Evolutionary conservation across 2,888 invertebrate species (phyloP), one percentile per base, ranked within the genome.

Genomic region (Drosophila macrospina): DNA sequence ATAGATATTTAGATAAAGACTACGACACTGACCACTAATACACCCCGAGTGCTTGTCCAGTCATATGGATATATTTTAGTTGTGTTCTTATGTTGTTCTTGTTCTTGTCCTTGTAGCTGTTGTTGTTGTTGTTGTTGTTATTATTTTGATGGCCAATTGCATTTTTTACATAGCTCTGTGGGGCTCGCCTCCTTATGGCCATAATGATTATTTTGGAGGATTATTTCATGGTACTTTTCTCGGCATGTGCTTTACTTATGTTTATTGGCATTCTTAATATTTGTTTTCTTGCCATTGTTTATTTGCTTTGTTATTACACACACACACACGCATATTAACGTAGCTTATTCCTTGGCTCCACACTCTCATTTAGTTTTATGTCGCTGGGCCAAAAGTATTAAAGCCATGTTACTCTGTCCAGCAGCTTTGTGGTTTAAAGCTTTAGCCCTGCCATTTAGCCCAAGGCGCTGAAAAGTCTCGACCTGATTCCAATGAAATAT

Each of bases 261-360:
- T 78, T 82, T 87, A 87, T 87, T 82, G 87, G 87, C 72, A 68
- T 81, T 87, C 87, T 81, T 87, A 84, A 80, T 82, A 87, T 82
- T 86, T 82, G 81, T 81, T 75, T 69, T 44, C 70, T 64, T 63
- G 47, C 59, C 70, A 70, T 86, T 80, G 74, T 86, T 84, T 80
- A 77, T 80, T 71, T 78, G 51, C 51, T 42, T 48, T 55, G 63
- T 69, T 73, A 60, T 68, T 74, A 61, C 75, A 54, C 60, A 62
- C 54, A 64, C 44, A 26, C 65, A 30, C 41, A 10, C 28, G 20
- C 10, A 56, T n/a, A 41, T 36, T 16, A 39, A 37, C 48, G 36
- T 15, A 11, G 16, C 50, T 50, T 50, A 5, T 51, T 15, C 37
- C 26, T 16, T 26, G 24, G 28, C 47, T 32, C 28, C 34, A 28